Percentiles rank a stretch among this genome's conserved stretches.
Evolutionary conservation across 2,888 invertebrate species (phyloP).

Genomic region (Sphaeridia pumilis): DNA sequence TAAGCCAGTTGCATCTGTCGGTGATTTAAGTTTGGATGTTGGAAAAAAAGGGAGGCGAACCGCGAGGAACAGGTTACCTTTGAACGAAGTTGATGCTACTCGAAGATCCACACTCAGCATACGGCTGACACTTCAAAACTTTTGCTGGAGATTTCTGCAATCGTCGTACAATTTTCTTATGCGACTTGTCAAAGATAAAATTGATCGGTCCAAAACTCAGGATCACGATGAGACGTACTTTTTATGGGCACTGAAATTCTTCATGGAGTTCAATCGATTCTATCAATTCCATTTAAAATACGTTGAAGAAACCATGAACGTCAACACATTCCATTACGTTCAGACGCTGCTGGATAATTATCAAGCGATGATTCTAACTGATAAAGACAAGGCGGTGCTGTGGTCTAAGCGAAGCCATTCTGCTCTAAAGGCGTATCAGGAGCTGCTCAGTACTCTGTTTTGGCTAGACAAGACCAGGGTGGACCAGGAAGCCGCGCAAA

Average conservation of each 20-base stretch:
- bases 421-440: constrained; percentile 63
- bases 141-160: constrained; percentile 83
- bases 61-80: constrained; percentile 64
- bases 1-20: constrained; percentile 66
- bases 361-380: constrained; percentile 67
- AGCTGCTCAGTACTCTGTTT: constrained; percentile 68
- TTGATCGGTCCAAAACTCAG: constrained; percentile 49
- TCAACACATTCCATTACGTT: constrained; percentile 83
- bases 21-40: constrained; percentile 63
- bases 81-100: constrained; percentile 52
- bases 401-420: constrained; percentile 82
- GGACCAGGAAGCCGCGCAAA: constrained; percentile 61
- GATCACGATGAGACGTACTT: constrained; percentile 87
- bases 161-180: constrained; percentile 88
- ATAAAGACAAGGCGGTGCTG: constrained; percentile 67
- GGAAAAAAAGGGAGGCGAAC: constrained; percentile 58
- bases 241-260: constrained; percentile 85
- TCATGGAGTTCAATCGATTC: constrained; percentile 92
- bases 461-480: constrained; percentile 69
- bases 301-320: constrained; percentile 87
- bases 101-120: constrained; percentile 80
- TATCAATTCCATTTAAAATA: constrained; percentile 76
- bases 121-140: constrained; percentile 79
- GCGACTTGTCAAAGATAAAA: constrained; percentile 59
- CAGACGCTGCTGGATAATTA: constrained; percentile 82